These are phyloP conservation scores for Lethocerus indicus DNA, from an alignment of 1,140 invertebrate genomes.

Conservation along the genomic window DNA sequence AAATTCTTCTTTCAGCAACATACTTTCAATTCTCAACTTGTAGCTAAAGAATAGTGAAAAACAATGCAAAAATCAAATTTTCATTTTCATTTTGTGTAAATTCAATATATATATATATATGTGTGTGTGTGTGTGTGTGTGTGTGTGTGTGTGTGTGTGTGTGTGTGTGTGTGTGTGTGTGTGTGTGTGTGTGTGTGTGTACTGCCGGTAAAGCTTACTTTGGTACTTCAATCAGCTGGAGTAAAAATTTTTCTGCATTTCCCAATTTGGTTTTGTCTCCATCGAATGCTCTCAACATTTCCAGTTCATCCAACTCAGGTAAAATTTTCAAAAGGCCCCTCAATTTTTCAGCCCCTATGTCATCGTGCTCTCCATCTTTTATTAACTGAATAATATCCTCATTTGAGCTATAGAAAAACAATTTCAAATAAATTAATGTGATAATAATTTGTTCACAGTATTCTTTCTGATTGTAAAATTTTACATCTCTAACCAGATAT, in stretches of 20 bases:
- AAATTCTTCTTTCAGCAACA: constrained; percentile 94
- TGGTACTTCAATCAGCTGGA: constrained; percentile 69
- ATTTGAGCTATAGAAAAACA: constrained; percentile 50
- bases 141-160: too few relatives aligned
- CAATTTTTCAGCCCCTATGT: constrained; percentile 83
- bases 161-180: too few relatives aligned
- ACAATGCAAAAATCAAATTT: too few relatives aligned
- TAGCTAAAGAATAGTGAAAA: constrained; percentile 49
- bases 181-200: too few relatives aligned
- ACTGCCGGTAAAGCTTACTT: constrained; percentile 45
- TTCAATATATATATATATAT: too few relatives aligned
- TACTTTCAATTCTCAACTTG: constrained; percentile 82
- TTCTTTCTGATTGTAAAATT: not conserved
- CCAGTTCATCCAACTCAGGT: constrained; percentile 82
- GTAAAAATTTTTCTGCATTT: constrained; percentile 81
- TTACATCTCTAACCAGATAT: not conserved
- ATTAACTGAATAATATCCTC: constrained; percentile 84
- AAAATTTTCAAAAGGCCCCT: constrained; percentile 81
- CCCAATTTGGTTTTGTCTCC: constrained; percentile 68
- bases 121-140: too few relatives aligned
- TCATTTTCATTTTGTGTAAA: too few relatives aligned
- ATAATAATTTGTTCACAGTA: too few relatives aligned
- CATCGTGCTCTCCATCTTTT: constrained; percentile 63
- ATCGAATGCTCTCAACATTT: constrained; percentile 72
- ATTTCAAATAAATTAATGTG: too few relatives aligned